Conservation (phyloP, 2,797 vertebrate genomes). For the Tangara arthus region DNA sequence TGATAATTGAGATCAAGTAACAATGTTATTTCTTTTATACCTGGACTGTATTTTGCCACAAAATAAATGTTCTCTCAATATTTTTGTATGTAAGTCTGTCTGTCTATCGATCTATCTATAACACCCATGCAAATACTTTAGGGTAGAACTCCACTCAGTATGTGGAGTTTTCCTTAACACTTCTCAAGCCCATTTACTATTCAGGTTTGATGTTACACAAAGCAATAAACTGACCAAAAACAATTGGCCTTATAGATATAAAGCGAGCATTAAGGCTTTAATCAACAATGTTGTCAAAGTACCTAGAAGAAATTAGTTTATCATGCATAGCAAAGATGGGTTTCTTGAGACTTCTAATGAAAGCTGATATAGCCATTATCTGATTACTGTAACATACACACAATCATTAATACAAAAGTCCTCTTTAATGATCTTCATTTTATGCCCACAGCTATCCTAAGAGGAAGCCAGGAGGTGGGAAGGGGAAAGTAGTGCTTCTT, state of each 20-base stretch:
- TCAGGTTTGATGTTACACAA: not conserved
- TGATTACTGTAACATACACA: constrained; percentile 5
- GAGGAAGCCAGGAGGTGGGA: not conserved
- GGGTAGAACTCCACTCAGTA: not conserved
- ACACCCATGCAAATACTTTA: not conserved
- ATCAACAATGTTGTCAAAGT: constrained; percentile 11
- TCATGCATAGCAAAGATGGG: not conserved
- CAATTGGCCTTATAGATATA: not conserved
- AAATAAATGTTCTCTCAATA: not conserved
- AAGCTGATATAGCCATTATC: constrained; percentile 25
- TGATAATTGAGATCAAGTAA: not conserved
- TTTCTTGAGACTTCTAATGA: constrained; percentile 43
- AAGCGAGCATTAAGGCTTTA: not conserved
- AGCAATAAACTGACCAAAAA: not conserved
- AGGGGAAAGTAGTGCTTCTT: not conserved
- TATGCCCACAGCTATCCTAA: not conserved
- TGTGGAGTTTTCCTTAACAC: not conserved
- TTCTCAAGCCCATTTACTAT: not conserved
- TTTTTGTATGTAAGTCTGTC: not conserved
- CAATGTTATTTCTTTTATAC: not conserved
- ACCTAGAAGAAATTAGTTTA: constrained; percentile 22
- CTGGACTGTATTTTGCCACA: not conserved
- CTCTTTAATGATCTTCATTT: constrained; percentile 30
- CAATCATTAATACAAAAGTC: constrained; percentile 32
- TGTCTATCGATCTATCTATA: not conserved